Evolutionary conservation across 2,797 vertebrate genomes (phyloP).

Genomic region (Argentina silus): DNA sequence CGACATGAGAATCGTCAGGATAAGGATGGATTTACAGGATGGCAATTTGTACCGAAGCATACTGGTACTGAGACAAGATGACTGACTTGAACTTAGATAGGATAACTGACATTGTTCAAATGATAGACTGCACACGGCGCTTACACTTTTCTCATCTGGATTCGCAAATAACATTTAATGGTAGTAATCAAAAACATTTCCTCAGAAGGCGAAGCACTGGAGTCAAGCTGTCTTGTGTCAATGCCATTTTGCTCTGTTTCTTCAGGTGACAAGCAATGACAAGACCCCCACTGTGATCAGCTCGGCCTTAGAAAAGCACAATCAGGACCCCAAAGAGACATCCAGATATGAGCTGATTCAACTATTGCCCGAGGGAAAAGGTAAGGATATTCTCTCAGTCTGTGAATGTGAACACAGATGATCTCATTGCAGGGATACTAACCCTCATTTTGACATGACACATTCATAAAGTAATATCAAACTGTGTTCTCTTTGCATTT

Average conservation of each 20-base stretch:
- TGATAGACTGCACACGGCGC: slow-evolving; percentile 26
- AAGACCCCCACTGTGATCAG: slow-evolving; percentile 88
- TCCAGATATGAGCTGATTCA: slow-evolving; percentile 87
- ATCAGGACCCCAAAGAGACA: slow-evolving; percentile 79
- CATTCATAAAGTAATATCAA: too few relatives aligned
- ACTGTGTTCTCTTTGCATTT: background rate
- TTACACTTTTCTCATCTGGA: slow-evolving; percentile 24
- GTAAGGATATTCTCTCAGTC: slow-evolving; percentile 64
- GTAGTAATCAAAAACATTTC: slow-evolving; percentile 51
- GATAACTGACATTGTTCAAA: slow-evolving; percentile 14
- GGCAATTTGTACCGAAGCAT: slow-evolving; percentile 92
- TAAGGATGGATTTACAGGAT: slow-evolving; percentile 87
- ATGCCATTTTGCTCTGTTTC: slow-evolving; percentile 37
- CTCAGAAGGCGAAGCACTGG: slow-evolving; percentile 39
- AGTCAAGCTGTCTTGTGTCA: slow-evolving; percentile 42
- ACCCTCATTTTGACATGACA: background rate
- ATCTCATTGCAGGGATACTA: too few relatives aligned
- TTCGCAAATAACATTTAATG: slow-evolving; percentile 45
- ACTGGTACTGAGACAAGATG: slow-evolving; percentile 71
- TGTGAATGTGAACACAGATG: background rate
- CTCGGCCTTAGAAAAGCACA: slow-evolving; percentile 90
- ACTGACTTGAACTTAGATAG: background rate
- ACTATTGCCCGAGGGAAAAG: slow-evolving; percentile 87
- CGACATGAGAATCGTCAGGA: slow-evolving; percentile 88
- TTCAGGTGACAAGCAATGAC: slow-evolving; percentile 91